These are phyloP conservation scores for Macaria notata DNA, from an alignment of 2,888 invertebrate genomes.

Conservation along the genomic window DNA sequence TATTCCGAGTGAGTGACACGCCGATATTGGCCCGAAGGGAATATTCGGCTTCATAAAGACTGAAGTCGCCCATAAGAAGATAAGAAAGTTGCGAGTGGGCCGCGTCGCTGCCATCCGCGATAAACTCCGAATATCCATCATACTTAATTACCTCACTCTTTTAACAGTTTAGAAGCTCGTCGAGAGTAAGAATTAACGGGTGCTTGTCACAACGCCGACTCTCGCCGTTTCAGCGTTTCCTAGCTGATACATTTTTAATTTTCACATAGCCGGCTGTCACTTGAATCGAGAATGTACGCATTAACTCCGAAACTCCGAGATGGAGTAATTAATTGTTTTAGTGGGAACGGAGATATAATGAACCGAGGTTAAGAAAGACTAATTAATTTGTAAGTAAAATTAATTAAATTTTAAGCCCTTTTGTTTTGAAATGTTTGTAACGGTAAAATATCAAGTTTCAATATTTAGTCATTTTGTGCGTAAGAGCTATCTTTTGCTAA, in stretches of 20 bases:
- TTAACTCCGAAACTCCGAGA: conserved; percentile 16
- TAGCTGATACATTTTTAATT: conserved; percentile 50
- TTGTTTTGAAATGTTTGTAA: too few species aligned
- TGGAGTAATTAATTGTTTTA: conserved; percentile 24
- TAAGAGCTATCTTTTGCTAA: too few species aligned
- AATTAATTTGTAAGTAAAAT: too few species aligned
- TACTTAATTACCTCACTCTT: conserved; percentile 76
- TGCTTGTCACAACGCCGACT: conserved; percentile 61
- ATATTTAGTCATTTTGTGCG: too few species aligned
- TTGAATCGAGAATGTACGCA: conserved; percentile 32
- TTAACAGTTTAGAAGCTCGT: conserved; percentile 67
- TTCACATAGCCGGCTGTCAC: conserved; percentile 38
- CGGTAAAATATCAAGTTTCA: too few species aligned
- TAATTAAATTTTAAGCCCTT: too few species aligned
- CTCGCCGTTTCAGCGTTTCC: conserved; percentile 56
- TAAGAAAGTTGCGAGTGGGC: conserved; percentile 65
- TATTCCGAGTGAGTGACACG: conserved; percentile 32
- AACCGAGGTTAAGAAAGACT: conserved; percentile 10
- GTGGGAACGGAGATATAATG: conserved; percentile 17
- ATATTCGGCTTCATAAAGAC: conserved; percentile 55
- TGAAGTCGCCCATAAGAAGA: conserved; percentile 58
- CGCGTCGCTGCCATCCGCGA: conserved; percentile 63
- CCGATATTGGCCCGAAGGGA: conserved; percentile 41
- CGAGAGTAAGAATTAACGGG: conserved; percentile 63
- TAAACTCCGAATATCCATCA: conserved; percentile 77